Evolutionary conservation across 2,113 vertebrate species (phyloP), one percentile per base, ranked within the genome.

Genomic region (Serilophus lunatus): DNA sequence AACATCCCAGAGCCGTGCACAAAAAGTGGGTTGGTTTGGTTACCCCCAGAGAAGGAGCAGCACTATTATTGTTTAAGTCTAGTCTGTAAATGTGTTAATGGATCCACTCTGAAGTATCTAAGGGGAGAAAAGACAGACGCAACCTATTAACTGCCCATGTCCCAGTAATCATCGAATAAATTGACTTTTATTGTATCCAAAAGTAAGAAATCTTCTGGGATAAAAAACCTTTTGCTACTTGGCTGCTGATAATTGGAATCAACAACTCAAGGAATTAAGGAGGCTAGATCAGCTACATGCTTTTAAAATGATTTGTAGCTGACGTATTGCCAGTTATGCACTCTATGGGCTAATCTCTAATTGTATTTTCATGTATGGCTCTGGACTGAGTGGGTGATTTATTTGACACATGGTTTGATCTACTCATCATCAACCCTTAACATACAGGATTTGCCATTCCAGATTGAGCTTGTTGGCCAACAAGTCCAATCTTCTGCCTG

Each of bases 141-240:
- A 96, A 85, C 83, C 91, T 96, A 96, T 96, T 96, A 96, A 94
- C 96, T 94, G 92, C 74, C 91, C 79, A 65, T 96, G 94, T 97
- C 91, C 94, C 57, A 74, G 96, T 94, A 95, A 96, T 95, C 93
- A 92, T 93, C 2, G 36, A 94, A 95, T 96, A 97, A 97, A 97
- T 96, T 97, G 97, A 95, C 96, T 97, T 97, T 96, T 87, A 97
- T 93, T 96, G 96, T 97, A 95, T 93, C 91, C 88, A 88, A 90
- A 95, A 94, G 95, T 91, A 94, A 93, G 95, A 94, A 95, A 95
- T 91, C 96, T 95, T 95, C 86, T 90, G 96, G 95, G 96, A 96
- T 92, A 82, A 92, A 92, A 95, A 93, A 45, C 86, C 86, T 93
- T 96, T 96, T 95, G 92, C 93, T 94, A 92, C 82, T 91, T 94